A percentile compares a stretch with the other conserved stretches of the same genome.
Conservation (phyloP, 2,797 vertebrate genomes). For the Tiaroga cobitis region DNA sequence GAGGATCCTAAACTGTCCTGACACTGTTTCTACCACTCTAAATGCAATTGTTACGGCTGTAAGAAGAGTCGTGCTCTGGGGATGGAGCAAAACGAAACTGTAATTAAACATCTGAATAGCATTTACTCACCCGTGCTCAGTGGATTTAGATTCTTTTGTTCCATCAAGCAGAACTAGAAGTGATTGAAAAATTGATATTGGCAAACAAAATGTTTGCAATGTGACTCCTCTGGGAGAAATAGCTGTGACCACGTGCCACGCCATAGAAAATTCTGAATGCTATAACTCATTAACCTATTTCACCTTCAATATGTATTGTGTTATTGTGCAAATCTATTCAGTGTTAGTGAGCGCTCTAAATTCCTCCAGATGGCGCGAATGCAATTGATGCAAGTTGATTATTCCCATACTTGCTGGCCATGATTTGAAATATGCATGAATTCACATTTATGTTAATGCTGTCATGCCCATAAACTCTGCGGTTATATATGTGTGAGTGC, state of each 20-base stretch:
- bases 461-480: conserved; percentile 21
- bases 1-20: conserved; percentile 30
- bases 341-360: neutral
- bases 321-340: conserved; percentile 38
- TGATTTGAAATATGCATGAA: conserved; percentile 53
- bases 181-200: conserved; percentile 72
- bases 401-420: conserved; percentile 41
- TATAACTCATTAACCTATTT: conserved; percentile 33
- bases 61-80: conserved; percentile 38
- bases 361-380: conserved; percentile 23
- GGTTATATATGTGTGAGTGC: conserved; percentile 23
- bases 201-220: conserved; percentile 62
- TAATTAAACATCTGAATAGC: conserved; percentile 58
- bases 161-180: conserved; percentile 60
- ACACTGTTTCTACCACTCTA: conserved; percentile 41
- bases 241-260: neutral
- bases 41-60: conserved; percentile 33
- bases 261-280: neutral
- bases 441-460: conserved; percentile 56
- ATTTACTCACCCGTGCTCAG: conserved; percentile 42
- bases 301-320: conserved; percentile 25
- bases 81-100: conserved; percentile 17
- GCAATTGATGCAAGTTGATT: conserved; percentile 46
- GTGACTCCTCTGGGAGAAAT: conserved; percentile 55
- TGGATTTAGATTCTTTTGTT: conserved; percentile 58